These are phyloP conservation scores for Argyresthia albistria DNA, from an alignment of 2,888 invertebrate species.

Conservation along the genomic window DNA sequence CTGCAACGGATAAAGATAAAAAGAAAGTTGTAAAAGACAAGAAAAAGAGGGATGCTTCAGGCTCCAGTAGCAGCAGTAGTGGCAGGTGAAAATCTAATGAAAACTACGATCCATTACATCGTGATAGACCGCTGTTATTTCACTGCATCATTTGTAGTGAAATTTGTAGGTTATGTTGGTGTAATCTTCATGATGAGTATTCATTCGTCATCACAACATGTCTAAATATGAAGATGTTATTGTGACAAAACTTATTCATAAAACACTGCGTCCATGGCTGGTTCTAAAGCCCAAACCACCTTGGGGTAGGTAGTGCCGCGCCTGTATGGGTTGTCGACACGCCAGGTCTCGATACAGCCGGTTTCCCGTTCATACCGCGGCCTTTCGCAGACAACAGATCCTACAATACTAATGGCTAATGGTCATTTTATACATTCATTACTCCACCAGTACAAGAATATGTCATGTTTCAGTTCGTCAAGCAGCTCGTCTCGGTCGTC, in stretches of 20 bases:
- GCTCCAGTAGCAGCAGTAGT: constrained; percentile 86
- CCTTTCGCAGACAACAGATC: too few relatives aligned
- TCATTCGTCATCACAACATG: too few relatives aligned
- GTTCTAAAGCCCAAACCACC: too few relatives aligned
- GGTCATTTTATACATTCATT: too few relatives aligned
- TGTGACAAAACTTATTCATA: too few relatives aligned
- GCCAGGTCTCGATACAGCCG: too few relatives aligned
- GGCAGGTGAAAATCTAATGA: constrained; percentile 62
- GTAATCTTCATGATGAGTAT: neutral
- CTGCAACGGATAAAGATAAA: constrained; percentile 80
- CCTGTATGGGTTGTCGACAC: too few relatives aligned
- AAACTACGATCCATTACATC: neutral
- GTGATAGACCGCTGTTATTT: neutral
- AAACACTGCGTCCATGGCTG: too few relatives aligned
- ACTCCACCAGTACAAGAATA: too few relatives aligned
- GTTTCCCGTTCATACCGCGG: too few relatives aligned
- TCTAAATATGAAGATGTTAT: neutral
- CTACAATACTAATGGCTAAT: too few relatives aligned
- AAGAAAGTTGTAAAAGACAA: constrained; percentile 72
- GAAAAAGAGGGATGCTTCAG: constrained; percentile 80
- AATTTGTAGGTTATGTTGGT: neutral
- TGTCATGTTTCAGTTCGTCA: constrained; percentile 72
- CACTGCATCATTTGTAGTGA: neutral
- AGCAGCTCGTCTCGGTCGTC: constrained; percentile 88
- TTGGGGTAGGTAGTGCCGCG: too few relatives aligned